Percentiles rank a stretch among this genome's conserved stretches.
Evolutionary conservation across 2,797 vertebrate genomes (phyloP).

Genomic region (Anolis apletophallus): DNA sequence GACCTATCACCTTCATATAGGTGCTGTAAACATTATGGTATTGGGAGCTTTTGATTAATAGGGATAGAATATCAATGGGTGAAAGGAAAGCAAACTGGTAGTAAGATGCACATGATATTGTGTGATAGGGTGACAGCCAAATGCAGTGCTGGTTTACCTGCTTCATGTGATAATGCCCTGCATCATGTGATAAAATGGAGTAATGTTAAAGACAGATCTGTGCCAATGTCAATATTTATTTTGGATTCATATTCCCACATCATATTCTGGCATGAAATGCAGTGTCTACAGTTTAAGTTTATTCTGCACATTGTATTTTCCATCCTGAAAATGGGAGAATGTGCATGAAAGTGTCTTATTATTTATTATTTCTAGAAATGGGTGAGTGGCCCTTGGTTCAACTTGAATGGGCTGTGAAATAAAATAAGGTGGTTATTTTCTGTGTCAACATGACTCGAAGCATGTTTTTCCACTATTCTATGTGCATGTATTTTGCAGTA

Average conservation of each 20-base stretch:
- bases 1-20: too few relatives aligned
- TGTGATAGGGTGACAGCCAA: too few relatives aligned
- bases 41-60: too few relatives aligned
- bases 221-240: background rate
- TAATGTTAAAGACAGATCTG: background rate
- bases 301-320: background rate
- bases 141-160: too few relatives aligned
- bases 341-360: background rate
- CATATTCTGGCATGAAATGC: background rate
- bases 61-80: too few relatives aligned
- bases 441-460: background rate
- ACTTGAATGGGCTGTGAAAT: background rate
- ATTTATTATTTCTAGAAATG: background rate
- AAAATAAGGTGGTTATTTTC: background rate
- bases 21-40: too few relatives aligned
- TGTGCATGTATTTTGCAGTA: background rate
- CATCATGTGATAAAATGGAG: background rate
- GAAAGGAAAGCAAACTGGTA: too few relatives aligned
- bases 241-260: background rate
- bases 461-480: background rate
- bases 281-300: background rate
- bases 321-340: background rate
- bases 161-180: too few relatives aligned
- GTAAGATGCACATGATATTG: too few relatives aligned
- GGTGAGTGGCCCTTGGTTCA: background rate